These are phyloP conservation scores for Argentina silus DNA, from an alignment of 2,797 vertebrate genomes.

Conservation along the genomic window DNA sequence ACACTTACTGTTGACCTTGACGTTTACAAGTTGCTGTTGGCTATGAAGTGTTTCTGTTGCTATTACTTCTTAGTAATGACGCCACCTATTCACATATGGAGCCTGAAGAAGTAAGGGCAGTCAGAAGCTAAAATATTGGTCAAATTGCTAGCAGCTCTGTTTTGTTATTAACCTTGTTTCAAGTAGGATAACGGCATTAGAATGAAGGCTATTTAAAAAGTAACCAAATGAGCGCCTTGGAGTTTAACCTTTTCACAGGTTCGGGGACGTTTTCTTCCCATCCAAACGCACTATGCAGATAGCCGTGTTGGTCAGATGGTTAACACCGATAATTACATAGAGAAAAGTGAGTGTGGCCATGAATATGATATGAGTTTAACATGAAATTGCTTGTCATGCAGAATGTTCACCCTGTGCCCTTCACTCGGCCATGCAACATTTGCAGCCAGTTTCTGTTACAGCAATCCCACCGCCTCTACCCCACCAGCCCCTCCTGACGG, in stretches of 20 bases:
- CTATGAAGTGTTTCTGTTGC: not conserved
- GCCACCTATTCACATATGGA: slow-evolving; percentile 8
- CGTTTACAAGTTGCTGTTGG: not conserved
- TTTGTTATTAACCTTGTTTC: not conserved
- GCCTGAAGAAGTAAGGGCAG: not conserved
- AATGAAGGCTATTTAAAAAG: too few species aligned
- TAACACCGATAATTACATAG: slow-evolving; percentile 15
- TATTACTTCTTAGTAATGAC: slow-evolving; percentile 3
- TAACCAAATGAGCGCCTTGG: not conserved
- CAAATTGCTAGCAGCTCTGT: too few species aligned
- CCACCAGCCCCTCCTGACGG: not conserved
- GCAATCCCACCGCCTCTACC: too few species aligned
- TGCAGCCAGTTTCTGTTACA: slow-evolving; percentile 26
- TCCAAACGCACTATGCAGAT: too few species aligned
- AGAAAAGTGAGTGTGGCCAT: slow-evolving; percentile 10
- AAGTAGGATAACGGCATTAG: not conserved
- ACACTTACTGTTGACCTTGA: not conserved
- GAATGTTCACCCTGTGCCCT: slow-evolving; percentile 5
- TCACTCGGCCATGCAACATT: not conserved
- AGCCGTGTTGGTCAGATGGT: not conserved
- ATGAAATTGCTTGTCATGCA: slow-evolving; percentile 11
- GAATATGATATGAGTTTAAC: slow-evolving; percentile 13
- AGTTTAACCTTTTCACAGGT: not conserved
- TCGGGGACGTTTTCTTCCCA: not conserved
- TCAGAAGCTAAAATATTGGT: not conserved